Evolutionary conservation across 2,888 invertebrate genomes (phyloP).

Genomic region (Rugalucina vietnamica): DNA sequence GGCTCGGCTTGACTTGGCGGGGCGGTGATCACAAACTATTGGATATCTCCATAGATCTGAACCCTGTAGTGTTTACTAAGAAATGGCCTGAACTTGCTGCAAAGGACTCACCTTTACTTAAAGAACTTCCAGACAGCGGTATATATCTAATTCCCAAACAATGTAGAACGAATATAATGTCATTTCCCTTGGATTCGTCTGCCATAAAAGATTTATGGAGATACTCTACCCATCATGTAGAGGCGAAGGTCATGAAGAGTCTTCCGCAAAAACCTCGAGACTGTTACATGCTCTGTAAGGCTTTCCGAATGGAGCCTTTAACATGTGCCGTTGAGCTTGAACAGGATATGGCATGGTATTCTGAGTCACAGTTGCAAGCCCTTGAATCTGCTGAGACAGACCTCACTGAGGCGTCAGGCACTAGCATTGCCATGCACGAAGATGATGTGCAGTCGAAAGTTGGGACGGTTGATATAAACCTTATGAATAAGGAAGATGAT

Average conservation of each 20-base stretch:
- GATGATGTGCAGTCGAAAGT: too few species aligned
- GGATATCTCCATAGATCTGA: constrained; percentile 41
- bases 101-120: neutral
- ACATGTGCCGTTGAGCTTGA: constrained; percentile 30
- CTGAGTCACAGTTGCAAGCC: neutral
- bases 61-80: constrained; percentile 36
- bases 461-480: neutral
- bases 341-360: neutral
- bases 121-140: constrained; percentile 26
- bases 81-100: constrained; percentile 1
- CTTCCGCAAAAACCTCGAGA: constrained; percentile 26
- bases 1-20: constrained; percentile 26
- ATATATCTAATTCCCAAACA: constrained; percentile 48
- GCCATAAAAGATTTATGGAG: constrained; percentile 39
- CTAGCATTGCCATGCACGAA: too few species aligned
- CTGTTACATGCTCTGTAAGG: constrained; percentile 44
- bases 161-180: neutral
- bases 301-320: constrained; percentile 47
- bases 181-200: neutral
- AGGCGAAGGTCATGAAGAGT: constrained; percentile 27
- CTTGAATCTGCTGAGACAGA: too few species aligned
- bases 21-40: constrained; percentile 38
- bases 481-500: neutral
- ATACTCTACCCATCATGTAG: constrained; percentile 44
- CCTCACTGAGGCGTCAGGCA: too few species aligned